These are phyloP conservation scores for Scomber scombrus DNA, from an alignment of 2,113 vertebrate species.

Conservation along the genomic window DNA sequence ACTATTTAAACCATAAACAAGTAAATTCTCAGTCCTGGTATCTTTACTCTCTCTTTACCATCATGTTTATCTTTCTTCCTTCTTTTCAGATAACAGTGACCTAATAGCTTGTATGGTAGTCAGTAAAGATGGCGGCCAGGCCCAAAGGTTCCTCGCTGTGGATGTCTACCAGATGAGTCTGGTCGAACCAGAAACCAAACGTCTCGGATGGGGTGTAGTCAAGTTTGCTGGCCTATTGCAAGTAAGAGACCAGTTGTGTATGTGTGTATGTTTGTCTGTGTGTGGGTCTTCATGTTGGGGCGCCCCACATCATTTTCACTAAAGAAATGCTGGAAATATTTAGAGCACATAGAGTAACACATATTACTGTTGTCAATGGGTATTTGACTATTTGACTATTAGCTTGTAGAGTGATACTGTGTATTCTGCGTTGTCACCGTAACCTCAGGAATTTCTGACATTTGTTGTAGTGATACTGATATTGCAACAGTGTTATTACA, in stretches of 20 bases:
- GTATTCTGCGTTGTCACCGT: too few relatives aligned
- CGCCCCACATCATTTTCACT: neutral
- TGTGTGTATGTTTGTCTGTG: neutral
- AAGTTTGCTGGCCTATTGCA: conserved; percentile 98
- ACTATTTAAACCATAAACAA: too few relatives aligned
- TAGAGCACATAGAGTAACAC: neutral
- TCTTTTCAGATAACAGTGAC: conserved; percentile 94
- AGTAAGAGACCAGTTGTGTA: conserved; percentile 69
- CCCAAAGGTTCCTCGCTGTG: conserved; percentile 96
- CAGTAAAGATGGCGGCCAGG: conserved; percentile 93
- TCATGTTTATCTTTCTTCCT: neutral
- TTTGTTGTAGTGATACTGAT: neutral
- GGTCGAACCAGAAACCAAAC: conserved; percentile 95
- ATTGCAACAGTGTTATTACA: neutral
- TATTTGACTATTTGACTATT: too few relatives aligned
- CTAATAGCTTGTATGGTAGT: conserved; percentile 97
- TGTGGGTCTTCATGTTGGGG: neutral
- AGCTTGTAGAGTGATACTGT: too few relatives aligned
- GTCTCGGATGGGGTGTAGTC: conserved; percentile 97
- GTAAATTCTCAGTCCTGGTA: too few relatives aligned
- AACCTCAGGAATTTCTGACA: too few relatives aligned
- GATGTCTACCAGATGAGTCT: conserved; percentile 99
- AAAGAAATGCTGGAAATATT: too few relatives aligned
- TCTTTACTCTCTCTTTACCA: too few relatives aligned
- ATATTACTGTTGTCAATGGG: too few relatives aligned